Evolutionary conservation across 2,113 vertebrate genomes (phyloP).

Genomic region (Genyomyrus donnyi): DNA sequence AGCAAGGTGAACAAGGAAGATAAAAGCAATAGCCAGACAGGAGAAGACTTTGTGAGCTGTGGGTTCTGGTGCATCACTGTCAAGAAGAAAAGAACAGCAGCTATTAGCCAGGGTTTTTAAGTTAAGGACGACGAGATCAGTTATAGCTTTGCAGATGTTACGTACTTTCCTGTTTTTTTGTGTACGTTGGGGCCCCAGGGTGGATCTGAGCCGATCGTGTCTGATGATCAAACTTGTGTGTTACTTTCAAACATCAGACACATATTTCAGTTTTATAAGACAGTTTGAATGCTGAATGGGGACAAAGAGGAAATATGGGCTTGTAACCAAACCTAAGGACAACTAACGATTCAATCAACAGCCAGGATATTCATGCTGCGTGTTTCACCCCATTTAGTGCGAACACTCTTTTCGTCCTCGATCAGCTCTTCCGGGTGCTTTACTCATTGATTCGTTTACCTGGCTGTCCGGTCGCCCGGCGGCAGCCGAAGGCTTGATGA

Average conservation of each 20-base stretch:
- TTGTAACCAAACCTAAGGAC: background rate
- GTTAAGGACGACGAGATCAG: background rate
- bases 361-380: background rate
- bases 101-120: slow-evolving; percentile 3
- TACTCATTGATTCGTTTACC: background rate
- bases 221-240: background rate
- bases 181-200: background rate
- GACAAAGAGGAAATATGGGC: background rate
- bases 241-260: background rate
- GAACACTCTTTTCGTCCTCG: background rate
- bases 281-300: background rate
- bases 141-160: background rate
- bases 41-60: background rate
- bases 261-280: background rate
- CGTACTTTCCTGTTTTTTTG: background rate
- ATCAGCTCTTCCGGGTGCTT: background rate
- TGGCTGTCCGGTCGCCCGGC: background rate
- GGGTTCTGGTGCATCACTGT: background rate
- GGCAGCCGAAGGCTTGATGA: background rate
- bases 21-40: background rate
- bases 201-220: background rate
- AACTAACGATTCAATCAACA: background rate
- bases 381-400: background rate
- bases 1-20: background rate
- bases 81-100: background rate